Evolutionary conservation across 1,140 invertebrate genomes (phyloP).

Genomic region (Cataglyphis hispanica): DNA sequence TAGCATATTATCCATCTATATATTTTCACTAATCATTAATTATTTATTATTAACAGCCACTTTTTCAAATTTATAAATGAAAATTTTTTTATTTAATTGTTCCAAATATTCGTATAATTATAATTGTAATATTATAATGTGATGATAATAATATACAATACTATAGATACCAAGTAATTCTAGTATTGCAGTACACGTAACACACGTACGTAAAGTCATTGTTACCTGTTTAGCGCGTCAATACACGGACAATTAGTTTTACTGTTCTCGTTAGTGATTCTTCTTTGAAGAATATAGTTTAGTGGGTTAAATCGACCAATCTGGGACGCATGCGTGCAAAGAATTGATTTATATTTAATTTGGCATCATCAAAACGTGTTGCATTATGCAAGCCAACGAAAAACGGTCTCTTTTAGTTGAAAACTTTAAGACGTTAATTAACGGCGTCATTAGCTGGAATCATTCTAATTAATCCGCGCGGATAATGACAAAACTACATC

Average conservation of each 20-base stretch:
- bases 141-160: not conserved
- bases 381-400: not conserved
- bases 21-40: not conserved
- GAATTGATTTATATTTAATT: constrained; percentile 48
- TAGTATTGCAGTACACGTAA: constrained; percentile 36
- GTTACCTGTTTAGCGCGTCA: constrained; percentile 40
- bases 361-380: not conserved
- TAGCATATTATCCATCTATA: constrained; percentile 4
- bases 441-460: not conserved
- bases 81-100: not conserved
- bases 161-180: too few relatives aligned
- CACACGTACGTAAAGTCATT: constrained; percentile 28
- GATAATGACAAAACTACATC: not conserved
- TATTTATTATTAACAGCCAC: not conserved
- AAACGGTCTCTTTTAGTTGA: not conserved
- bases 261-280: constrained; percentile 27
- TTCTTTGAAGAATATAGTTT: constrained; percentile 34
- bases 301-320: constrained; percentile 41
- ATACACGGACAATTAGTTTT: constrained; percentile 45
- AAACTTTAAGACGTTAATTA: constrained; percentile 23
- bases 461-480: not conserved
- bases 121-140: not conserved
- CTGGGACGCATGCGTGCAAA: not conserved
- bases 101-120: not conserved
- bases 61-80: not conserved